These are phyloP conservation scores for Aphelinus atriplicis DNA, from an alignment of 1,140 invertebrate genomes.

Conservation along the genomic window DNA sequence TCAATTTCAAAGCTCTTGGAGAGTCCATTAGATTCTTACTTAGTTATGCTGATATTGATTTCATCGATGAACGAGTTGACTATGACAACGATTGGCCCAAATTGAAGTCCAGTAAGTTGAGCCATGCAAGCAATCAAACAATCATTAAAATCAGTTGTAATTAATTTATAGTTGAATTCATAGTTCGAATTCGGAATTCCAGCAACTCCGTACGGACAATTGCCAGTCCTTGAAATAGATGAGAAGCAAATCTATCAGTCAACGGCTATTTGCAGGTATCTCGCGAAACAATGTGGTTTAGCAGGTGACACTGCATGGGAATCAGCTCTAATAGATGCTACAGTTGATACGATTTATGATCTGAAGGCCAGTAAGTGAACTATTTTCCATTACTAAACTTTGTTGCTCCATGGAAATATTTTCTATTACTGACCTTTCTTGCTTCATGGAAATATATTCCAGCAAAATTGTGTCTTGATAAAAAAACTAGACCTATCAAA, in stretches of 20 bases:
- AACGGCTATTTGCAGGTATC: conserved; percentile 73
- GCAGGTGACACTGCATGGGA: conserved; percentile 72
- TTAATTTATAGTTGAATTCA: no score
- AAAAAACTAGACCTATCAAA: no score
- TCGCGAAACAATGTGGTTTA: conserved; percentile 73
- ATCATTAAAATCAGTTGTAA: no score
- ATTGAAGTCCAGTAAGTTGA: conserved; percentile 55
- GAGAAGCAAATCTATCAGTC: conserved; percentile 75
- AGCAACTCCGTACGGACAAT: conserved; percentile 77
- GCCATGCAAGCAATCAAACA: no score
- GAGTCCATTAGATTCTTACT: conserved; percentile 71
- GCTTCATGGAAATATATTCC: no score
- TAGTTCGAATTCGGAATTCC: conserved; percentile 37
- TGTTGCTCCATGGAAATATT: no score
- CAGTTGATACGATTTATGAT: conserved; percentile 69
- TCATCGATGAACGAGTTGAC: conserved; percentile 68
- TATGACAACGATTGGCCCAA: conserved; percentile 57
- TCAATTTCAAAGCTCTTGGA: conserved; percentile 69
- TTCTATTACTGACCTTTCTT: no score
- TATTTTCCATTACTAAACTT: no score
- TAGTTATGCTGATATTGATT: conserved; percentile 67
- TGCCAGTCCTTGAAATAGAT: conserved; percentile 77
- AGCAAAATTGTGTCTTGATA: no score
- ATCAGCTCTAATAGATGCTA: conserved; percentile 70
- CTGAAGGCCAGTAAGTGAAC: conserved; percentile 53